Percentiles rank a stretch among this genome's conserved stretches.
Conservation (phyloP, 2,888 invertebrate genomes). For the Molanna angustata region DNA sequence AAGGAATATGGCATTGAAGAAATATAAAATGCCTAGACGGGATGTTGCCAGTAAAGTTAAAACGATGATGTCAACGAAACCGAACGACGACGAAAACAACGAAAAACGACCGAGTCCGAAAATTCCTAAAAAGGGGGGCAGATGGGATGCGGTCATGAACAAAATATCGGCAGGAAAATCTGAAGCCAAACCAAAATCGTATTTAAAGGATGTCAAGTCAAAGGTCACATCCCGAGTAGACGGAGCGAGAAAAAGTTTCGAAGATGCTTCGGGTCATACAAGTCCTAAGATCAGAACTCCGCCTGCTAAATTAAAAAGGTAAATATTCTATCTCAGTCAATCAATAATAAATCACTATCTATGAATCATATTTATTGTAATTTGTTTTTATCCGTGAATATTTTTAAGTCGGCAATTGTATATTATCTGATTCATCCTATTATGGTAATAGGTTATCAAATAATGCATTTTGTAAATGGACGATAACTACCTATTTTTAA, state of each 20-base stretch:
- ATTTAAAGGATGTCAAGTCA: constrained; percentile 84
- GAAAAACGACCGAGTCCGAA: constrained; percentile 56
- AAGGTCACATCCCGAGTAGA: constrained; percentile 59
- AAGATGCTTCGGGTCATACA: constrained; percentile 23
- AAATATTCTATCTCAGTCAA: too few relatives aligned
- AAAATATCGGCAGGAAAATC: constrained; percentile 71
- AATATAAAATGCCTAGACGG: constrained; percentile 75
- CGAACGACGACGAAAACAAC: constrained; percentile 51
- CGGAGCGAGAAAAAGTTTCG: constrained; percentile 43
- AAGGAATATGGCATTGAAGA: constrained; percentile 58
- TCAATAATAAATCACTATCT: too few relatives aligned
- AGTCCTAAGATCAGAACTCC: constrained; percentile 28
- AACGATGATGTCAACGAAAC: constrained; percentile 63
- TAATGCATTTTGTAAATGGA: too few relatives aligned
- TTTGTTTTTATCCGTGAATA: too few relatives aligned
- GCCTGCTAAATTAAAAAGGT: constrained; percentile 52
- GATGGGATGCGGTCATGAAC: constrained; percentile 84
- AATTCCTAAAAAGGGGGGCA: constrained; percentile 57
- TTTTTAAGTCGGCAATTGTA: too few relatives aligned
- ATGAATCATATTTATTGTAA: too few relatives aligned
- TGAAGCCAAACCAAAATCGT: constrained; percentile 68
- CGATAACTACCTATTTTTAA: too few relatives aligned
- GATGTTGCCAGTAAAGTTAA: constrained; percentile 76
- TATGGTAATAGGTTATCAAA: too few relatives aligned
- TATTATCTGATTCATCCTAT: too few relatives aligned